Percentiles rank a stretch among this genome's conserved stretches.
These are phyloP conservation scores for Dinocampus coccinellae DNA, from an alignment of 2,888 invertebrate species.

Conservation along the genomic window DNA sequence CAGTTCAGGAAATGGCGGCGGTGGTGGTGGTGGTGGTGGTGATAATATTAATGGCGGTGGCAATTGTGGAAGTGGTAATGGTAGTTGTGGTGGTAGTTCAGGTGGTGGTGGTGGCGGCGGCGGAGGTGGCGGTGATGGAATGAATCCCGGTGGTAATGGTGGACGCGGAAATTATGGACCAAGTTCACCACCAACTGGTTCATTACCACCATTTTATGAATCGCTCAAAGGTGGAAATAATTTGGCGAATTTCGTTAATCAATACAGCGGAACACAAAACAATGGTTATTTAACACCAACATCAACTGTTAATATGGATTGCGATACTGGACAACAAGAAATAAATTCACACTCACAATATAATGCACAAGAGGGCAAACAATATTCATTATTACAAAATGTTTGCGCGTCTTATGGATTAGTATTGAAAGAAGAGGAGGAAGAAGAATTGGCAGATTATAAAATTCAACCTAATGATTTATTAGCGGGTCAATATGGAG, in stretches of 20 bases:
- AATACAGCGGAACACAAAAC: constrained; percentile 73
- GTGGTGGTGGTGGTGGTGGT: constrained; percentile 34
- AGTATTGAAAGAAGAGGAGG: constrained; percentile 75
- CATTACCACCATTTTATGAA: constrained; percentile 90
- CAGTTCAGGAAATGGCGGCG: constrained; percentile 22
- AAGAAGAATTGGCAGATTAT: constrained; percentile 81
- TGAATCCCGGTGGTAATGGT: constrained; percentile 81
- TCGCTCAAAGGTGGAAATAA: constrained; percentile 86
- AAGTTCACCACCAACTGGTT: constrained; percentile 88
- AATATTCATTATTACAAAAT: constrained; percentile 85
- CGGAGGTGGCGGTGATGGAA: constrained; percentile 82
- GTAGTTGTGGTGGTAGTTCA: constrained; percentile 71
- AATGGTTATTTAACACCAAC: constrained; percentile 80
- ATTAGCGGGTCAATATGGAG: constrained; percentile 73
- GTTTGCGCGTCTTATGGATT: constrained; percentile 81
- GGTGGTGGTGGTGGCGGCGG: constrained; percentile 73
- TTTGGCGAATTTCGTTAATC: constrained; percentile 74
- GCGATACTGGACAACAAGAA: constrained; percentile 79
- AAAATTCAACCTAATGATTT: constrained; percentile 80
- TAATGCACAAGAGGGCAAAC: constrained; percentile 72
- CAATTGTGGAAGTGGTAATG: constrained; percentile 67
- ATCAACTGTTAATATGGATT: constrained; percentile 81
- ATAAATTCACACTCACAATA: constrained; percentile 67
- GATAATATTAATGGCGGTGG: constrained; percentile 64
- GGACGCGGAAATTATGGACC: constrained; percentile 86